These are phyloP conservation scores for Lipotes vexillifer DNA, from an alignment of 2,113 vertebrate species.

Conservation along the genomic window DNA sequence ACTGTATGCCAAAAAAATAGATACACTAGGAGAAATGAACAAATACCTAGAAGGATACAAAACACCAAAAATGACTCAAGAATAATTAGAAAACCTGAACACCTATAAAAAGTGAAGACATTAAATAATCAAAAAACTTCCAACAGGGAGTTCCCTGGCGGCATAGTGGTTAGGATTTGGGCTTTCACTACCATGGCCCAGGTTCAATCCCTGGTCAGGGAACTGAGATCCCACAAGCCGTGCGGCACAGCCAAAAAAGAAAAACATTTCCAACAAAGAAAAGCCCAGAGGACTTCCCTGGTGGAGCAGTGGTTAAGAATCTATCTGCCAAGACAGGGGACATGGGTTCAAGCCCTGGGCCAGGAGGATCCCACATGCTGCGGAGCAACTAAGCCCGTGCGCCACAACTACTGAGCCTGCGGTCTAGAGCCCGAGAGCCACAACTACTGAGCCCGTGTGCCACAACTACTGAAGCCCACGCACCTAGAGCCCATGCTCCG, in stretches of 20 bases:
- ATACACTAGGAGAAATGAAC: neutral
- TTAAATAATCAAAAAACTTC: neutral
- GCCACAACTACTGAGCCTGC: neutral
- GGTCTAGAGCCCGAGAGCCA: neutral
- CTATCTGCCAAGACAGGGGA: neutral
- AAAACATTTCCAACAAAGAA: neutral
- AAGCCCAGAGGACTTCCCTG: neutral
- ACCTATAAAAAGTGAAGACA: neutral
- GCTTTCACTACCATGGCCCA: too few relatives aligned
- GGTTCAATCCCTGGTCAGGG: too few relatives aligned
- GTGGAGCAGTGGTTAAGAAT: neutral
- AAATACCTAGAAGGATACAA: neutral
- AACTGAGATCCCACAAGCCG: too few relatives aligned
- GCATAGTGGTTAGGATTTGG: too few relatives aligned
- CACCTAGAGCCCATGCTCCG: neutral
- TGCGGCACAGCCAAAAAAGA: too few relatives aligned
- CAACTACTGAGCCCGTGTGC: neutral
- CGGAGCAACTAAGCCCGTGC: fast-evolving
- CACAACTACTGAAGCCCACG: too few relatives aligned
- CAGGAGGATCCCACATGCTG: neutral
- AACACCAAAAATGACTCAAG: neutral
- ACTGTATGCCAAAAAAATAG: neutral
- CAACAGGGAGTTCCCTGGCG: too few relatives aligned
- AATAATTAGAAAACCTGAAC: neutral
- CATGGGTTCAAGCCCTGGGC: neutral